Base-by-base conservation (phyloP, 2,113 vertebrate species). In the Leptocoma aspasia region DNA sequence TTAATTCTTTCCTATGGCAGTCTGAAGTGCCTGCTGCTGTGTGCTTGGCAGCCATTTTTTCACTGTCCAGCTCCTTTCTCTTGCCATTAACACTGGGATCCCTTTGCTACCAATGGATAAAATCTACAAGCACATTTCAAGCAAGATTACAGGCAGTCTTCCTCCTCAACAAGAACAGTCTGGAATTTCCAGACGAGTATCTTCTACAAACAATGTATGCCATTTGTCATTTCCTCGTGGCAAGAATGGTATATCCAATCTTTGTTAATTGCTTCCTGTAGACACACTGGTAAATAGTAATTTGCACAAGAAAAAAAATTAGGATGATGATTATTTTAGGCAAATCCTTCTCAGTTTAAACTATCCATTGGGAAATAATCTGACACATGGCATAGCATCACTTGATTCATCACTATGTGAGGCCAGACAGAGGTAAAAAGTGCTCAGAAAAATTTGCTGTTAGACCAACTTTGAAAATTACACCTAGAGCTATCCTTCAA, bases 161-260 rank as follows among this genome's bases (percentile, higher is more conserved):
- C 80, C 85, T 91, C 75, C 86, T 82, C 13, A 1, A 93, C 63
- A 85, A 61, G 59, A 87, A 73, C 13, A 70, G 15, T 41, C 63
- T 50, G 57, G 78, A 95, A 92, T 87, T 95, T 96, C 89, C 81
- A 90, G 54, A 96, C 42, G 17, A 88, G 11, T 83, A 86, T 91
- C 81, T 94, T 94, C 56, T 64, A 86, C 56, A 83, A 92, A 92
- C 39, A 83, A 59, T 69, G n/a, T 45, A 69, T 30, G n/a, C 22
- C 26, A 83, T 92, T 93, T 82, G 71, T 90, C 72, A 89, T 87
- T 95, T 94, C 86, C 72, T 88, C 65, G 95, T 95, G 73, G 83
- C 66, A 93, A 73, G 53, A 72, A 79, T 20, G 23, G 20, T 65
- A 72, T 69, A 76, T 35, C 57, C 45, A 82, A 47, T 61, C 78